A percentile compares a stretch with the other conserved stretches of the same genome.
These are phyloP conservation scores for Crenichthys baileyi DNA, from an alignment of 2,797 vertebrate genomes.

Conservation along the genomic window DNA sequence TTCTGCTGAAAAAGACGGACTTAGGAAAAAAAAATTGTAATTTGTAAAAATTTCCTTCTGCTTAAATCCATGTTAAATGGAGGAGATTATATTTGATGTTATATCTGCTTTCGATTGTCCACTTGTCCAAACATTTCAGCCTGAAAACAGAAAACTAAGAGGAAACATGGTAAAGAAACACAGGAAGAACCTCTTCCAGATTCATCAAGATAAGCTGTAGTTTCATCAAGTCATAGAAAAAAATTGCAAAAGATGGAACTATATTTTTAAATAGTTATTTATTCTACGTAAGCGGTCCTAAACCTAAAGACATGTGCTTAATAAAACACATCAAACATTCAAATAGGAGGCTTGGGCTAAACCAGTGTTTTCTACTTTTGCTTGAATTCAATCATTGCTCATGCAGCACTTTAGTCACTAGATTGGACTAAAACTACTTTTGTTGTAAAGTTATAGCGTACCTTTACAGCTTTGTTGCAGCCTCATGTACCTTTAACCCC, in stretches of 20 bases:
- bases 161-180: background rate
- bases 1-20: too few relatives aligned
- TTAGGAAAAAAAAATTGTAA: too few relatives aligned
- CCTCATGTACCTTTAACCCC: slow-evolving; percentile 26
- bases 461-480: background rate
- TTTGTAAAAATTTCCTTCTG: too few relatives aligned
- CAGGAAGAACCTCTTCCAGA: background rate
- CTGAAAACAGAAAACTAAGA: background rate
- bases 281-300: background rate
- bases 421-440: background rate
- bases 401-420: background rate
- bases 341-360: background rate
- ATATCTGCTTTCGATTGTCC: background rate
- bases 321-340: background rate
- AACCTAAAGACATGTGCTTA: background rate
- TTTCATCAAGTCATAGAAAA: background rate
- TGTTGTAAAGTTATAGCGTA: background rate
- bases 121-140: background rate
- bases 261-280: background rate
- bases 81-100: background rate
- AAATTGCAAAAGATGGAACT: background rate
- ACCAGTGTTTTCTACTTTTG: background rate
- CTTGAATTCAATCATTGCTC: background rate
- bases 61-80: background rate
- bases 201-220: background rate